Base-by-base conservation (phyloP, 2,797 vertebrate species). In the Phoeniculus purpureus region DNA sequence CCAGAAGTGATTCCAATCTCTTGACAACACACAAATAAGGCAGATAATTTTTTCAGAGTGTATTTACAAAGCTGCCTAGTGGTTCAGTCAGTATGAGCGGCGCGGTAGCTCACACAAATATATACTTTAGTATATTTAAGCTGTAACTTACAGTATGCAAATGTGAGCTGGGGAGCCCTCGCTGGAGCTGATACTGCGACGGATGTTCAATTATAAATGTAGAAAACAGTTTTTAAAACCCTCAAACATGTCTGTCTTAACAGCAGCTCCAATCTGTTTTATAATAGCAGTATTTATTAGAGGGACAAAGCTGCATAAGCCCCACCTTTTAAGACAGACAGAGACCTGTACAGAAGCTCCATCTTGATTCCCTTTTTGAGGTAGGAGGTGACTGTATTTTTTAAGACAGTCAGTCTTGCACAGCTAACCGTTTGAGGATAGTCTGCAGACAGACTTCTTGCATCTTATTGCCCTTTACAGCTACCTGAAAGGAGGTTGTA, bases 1-100 rank as follows among this genome's bases (percentile, higher is more conserved):
- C 88, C 88, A 96, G 91, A 90, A 95, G 76, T 93, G 59, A 70
- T 92, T 87, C 59, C 50, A 93, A 88, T 94, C 93, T 96, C 93
- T 73, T 93, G 94, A 87, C 70, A 94, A 76, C 90, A 89, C 34
- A 92, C 55, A 94, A 94, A 96, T 94, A 94, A 93, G 86, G 58
- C 52, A 73, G 87, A 84, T 86, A n/a, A 40, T 51, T 92, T 92
- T 95, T 94, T 56, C 48, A 78, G 12, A 62, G 45, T 82, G 68
- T 92, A 22, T 89, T 93, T 95, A 85, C 75, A 92, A 90, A 92
- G 55, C 76, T 93, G 78, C 55, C 68, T 88, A 88, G 75, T 37
- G 56, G 92, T 93, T 94, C 78, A 90, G 81, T 94, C 84, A 75
- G 45, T 85, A 68, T 25, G 43, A 15, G 29, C 85, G 47, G 23